Conservation (phyloP, 2,797 vertebrate genomes). For the Mormyrops boulengeri region DNA sequence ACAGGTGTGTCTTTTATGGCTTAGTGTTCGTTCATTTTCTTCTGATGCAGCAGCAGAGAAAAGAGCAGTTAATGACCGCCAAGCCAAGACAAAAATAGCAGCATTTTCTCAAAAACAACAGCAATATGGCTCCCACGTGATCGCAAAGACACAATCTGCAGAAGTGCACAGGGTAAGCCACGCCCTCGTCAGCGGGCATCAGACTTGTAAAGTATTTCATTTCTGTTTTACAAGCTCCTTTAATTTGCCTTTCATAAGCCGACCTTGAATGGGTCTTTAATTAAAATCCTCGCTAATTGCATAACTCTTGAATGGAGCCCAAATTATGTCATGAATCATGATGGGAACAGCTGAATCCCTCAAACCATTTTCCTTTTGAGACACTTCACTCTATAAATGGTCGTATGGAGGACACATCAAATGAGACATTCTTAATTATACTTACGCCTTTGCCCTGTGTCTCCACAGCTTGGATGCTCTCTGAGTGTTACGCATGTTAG, state of each 20-base stretch:
- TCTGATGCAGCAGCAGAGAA: not conserved
- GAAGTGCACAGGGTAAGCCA: constrained; percentile 39
- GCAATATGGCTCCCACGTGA: constrained; percentile 33
- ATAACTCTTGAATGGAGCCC: constrained; percentile 49
- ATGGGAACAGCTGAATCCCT: constrained; percentile 47
- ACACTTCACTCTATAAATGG: constrained; percentile 15
- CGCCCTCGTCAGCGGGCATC: constrained; percentile 41
- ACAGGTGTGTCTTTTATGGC: not conserved
- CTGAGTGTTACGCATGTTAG: not conserved
- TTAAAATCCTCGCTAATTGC: constrained; percentile 60
- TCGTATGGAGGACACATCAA: not conserved
- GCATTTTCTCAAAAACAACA: constrained; percentile 30
- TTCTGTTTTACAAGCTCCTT: constrained; percentile 57
- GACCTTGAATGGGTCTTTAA: constrained; percentile 54
- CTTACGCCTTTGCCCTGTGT: not conserved
- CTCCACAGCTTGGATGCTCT: not conserved
- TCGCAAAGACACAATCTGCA: constrained; percentile 35
- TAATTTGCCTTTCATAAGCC: constrained; percentile 56
- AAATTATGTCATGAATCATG: constrained; percentile 41
- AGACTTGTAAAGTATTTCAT: constrained; percentile 59
- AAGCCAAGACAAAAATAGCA: constrained; percentile 38
- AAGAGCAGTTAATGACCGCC: not conserved
- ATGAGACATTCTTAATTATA: not conserved
- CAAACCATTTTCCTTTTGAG: constrained; percentile 26
- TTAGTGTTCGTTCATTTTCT: not conserved